phyloP scores from a whole-genome alignment of 2,797 vertebrate genomes.

The Oceanodroma leucorhoa region DNA sequence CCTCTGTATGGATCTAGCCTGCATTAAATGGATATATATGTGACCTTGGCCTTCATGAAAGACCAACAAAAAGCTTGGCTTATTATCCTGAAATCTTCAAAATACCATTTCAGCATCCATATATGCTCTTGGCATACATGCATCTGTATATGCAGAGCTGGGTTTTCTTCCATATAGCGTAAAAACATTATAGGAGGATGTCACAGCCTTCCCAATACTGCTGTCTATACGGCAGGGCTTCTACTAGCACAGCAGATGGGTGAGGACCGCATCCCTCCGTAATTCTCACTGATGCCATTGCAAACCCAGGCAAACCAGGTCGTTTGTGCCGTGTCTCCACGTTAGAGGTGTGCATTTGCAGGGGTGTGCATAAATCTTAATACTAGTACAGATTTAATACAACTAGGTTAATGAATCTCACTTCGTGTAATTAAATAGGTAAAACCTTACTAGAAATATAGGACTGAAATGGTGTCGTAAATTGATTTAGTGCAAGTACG shows the following conservation, averaged over 20 bases:
- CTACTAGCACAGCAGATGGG: not conserved
- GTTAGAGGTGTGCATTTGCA: too few relatives aligned
- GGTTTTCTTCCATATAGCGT: not conserved
- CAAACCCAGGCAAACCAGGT: not conserved
- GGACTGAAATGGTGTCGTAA: not conserved
- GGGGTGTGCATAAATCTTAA: not conserved
- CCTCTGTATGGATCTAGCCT: not conserved
- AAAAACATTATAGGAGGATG: not conserved
- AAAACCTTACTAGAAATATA: not conserved
- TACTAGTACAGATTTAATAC: not conserved
- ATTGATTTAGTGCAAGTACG: fast-evolving
- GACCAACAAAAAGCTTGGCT: not conserved
- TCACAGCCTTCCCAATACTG: not conserved
- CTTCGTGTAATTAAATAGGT: not conserved
- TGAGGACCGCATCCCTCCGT: not conserved
- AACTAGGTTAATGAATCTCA: not conserved
- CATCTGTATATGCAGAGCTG: not conserved
- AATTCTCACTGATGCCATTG: not conserved
- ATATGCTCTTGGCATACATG: not conserved
- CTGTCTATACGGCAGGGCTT: not conserved
- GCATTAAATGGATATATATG: not conserved
- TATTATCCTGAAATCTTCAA: not conserved
- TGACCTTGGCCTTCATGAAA: not conserved
- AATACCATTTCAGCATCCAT: not conserved
- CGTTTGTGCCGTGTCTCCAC: not conserved